phyloP scores from a whole-genome alignment of 1,140 invertebrate species.

The Lepidurus packardi region DNA sequence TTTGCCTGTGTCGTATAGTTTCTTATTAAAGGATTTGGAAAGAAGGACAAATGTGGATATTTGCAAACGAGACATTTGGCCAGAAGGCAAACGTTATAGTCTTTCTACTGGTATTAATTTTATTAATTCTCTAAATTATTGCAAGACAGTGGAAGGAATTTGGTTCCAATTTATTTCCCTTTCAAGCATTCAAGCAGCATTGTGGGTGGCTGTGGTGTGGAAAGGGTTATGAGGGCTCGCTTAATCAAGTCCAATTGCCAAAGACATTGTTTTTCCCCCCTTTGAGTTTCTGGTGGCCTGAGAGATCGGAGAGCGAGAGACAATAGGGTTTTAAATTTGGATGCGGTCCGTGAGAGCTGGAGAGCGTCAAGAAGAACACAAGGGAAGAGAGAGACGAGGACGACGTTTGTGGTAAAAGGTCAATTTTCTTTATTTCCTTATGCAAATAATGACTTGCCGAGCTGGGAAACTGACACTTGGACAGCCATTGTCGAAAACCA shows the following conservation, averaged over 20 bases:
- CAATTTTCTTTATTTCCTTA: background rate
- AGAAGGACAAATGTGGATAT: too few relatives aligned
- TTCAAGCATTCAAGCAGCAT: background rate
- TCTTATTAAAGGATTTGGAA: too few relatives aligned
- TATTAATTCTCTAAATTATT: too few relatives aligned
- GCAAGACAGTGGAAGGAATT: too few relatives aligned
- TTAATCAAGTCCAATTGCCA: slow-evolving; percentile 13
- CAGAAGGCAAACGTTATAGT: too few relatives aligned
- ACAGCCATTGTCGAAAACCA: slow-evolving; percentile 15
- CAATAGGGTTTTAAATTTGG: slow-evolving; percentile 19
- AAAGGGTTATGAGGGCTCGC: background rate
- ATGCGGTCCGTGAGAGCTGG: slow-evolving; percentile 1
- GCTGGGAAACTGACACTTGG: slow-evolving; percentile 17
- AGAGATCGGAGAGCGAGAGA: background rate
- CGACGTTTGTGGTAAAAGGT: slow-evolving; percentile 4
- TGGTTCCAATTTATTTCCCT: background rate
- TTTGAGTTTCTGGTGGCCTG: too few relatives aligned
- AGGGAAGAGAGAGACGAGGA: background rate
- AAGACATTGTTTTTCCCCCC: background rate
- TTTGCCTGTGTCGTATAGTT: too few relatives aligned
- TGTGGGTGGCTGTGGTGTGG: background rate
- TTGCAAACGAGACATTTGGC: too few relatives aligned
- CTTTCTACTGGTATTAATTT: too few relatives aligned
- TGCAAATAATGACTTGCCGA: slow-evolving; percentile 21
- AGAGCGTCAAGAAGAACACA: background rate